Evolutionary conservation across 2,113 vertebrate genomes (phyloP).

Genomic region (Felis catus): DNA sequence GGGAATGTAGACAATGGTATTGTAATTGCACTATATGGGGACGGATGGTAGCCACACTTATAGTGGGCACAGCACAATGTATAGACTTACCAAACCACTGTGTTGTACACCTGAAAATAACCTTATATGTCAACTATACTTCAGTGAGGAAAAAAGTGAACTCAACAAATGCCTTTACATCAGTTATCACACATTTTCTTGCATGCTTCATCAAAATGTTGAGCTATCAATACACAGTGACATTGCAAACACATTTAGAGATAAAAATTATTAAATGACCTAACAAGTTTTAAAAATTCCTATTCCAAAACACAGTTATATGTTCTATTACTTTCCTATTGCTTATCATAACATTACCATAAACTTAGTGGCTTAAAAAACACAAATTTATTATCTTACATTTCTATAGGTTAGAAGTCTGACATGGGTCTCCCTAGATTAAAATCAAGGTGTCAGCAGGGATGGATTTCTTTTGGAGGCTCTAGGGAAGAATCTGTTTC

Average conservation of each 20-base stretch:
- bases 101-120: neutral
- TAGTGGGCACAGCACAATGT: neutral
- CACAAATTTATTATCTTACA: too few relatives aligned
- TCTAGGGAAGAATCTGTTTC: neutral
- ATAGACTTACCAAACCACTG: neutral
- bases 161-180: constrained; percentile 88
- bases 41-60: neutral
- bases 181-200: constrained; percentile 96
- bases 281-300: neutral
- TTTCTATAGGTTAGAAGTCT: too few relatives aligned
- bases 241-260: constrained; percentile 85
- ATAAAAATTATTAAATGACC: neutral
- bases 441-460: too few relatives aligned
- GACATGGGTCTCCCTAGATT: too few relatives aligned
- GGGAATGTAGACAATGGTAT: neutral
- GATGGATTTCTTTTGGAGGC: too few relatives aligned
- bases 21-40: neutral
- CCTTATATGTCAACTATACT: neutral
- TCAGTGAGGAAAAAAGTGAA: neutral
- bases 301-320: neutral
- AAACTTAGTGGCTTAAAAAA: neutral
- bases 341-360: neutral
- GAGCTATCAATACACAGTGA: constrained; percentile 92
- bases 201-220: constrained; percentile 95
- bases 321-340: neutral